Conservation (phyloP, 2,113 vertebrate genomes). For the Microtus oregoni region DNA sequence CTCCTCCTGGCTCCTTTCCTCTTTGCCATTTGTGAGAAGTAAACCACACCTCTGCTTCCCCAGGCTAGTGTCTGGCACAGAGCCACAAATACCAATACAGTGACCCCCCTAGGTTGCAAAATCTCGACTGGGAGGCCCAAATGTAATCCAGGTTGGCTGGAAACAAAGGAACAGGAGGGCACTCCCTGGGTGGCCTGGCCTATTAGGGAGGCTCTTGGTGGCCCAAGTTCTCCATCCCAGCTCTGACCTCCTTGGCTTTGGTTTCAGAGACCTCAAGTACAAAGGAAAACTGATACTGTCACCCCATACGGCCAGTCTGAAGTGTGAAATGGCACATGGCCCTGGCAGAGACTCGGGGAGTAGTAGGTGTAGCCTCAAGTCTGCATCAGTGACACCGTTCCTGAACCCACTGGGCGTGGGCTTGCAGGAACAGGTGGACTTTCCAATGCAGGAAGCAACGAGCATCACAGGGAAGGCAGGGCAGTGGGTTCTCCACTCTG, state of each 20-base stretch:
- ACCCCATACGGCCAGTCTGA: not conserved
- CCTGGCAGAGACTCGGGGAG: not conserved
- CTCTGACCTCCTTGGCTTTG: not conserved
- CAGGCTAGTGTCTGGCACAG: not conserved
- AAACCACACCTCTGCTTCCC: not conserved
- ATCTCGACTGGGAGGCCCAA: not conserved
- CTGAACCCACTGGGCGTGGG: not conserved
- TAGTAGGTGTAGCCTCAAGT: not conserved
- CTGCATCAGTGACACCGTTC: not conserved
- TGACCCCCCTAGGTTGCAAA: not conserved
- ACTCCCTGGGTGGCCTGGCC: not conserved
- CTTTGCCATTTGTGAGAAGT: not conserved
- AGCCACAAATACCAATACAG: fast-evolving
- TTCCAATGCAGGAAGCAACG: not conserved
- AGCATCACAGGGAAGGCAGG: fast-evolving
- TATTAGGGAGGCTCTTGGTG: not conserved
- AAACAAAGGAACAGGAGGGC: not conserved
- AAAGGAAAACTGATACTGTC: not conserved
- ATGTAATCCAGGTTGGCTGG: not conserved
- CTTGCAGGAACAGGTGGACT: not conserved
- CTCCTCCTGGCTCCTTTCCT: not conserved
- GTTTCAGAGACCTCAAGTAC: not conserved
- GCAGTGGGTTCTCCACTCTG: fast-evolving
- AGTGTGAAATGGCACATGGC: not conserved
- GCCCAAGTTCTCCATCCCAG: not conserved